Conservation (phyloP, 1,140 invertebrate genomes). For the Cydia fagiglandana region DNA sequence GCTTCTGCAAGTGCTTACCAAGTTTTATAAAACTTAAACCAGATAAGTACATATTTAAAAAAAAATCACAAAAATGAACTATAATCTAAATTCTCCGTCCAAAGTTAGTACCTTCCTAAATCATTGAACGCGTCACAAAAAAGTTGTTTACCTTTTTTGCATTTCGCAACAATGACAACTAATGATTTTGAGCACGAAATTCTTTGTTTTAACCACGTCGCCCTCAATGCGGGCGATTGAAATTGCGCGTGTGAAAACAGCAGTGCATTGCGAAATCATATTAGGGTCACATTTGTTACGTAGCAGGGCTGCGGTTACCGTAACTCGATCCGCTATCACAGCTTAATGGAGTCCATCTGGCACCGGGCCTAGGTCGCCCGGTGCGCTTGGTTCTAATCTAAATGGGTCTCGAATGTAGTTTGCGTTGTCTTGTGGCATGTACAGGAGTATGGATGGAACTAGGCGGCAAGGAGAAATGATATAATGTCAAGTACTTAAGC, state of each 20-base stretch:
- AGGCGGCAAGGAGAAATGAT: too few relatives aligned
- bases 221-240: background rate
- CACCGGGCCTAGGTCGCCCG: slow-evolving; percentile 45
- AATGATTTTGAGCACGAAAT: background rate
- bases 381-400: slow-evolving; percentile 23
- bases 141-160: background rate
- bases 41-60: too few relatives aligned
- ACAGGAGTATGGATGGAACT: background rate
- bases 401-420: background rate
- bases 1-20: too few relatives aligned
- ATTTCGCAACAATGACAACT: background rate
- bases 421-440: background rate
- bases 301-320: slow-evolving; percentile 17
- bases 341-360: slow-evolving; percentile 39
- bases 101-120: background rate
- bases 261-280: slow-evolving; percentile 25
- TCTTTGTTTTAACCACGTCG: slow-evolving; percentile 10
- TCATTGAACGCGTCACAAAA: background rate
- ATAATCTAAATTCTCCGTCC: too few relatives aligned
- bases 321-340: slow-evolving; percentile 10
- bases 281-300: slow-evolving; percentile 29
- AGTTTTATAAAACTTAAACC: too few relatives aligned
- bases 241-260: slow-evolving; percentile 17
- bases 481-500: too few relatives aligned
- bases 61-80: too few relatives aligned